Conservation (phyloP, 2,113 vertebrate genomes). For the Candoia aspera region DNA sequence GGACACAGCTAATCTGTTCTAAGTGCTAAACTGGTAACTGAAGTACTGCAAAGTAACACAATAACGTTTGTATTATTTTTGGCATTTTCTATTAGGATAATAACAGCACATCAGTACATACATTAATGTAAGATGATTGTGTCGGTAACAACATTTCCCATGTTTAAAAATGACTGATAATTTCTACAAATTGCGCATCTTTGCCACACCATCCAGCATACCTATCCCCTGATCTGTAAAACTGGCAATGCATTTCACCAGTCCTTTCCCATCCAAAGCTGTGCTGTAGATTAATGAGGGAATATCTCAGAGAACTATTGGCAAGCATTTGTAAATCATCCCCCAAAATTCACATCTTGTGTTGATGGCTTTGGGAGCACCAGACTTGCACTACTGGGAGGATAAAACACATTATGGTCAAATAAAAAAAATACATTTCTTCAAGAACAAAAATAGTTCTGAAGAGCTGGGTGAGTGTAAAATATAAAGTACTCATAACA, state of each 20-base stretch:
- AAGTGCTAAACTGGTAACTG: too few relatives aligned
- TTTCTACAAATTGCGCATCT: background rate
- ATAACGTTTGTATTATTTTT: too few relatives aligned
- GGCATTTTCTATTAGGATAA: too few relatives aligned
- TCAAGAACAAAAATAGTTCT: background rate
- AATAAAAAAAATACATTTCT: background rate
- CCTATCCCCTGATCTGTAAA: background rate
- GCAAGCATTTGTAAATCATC: background rate
- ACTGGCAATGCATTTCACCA: background rate
- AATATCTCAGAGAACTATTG: background rate
- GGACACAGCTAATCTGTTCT: too few relatives aligned
- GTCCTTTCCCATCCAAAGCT: background rate
- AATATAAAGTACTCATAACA: background rate
- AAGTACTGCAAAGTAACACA: background rate
- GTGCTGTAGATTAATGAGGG: background rate
- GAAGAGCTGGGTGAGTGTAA: background rate
- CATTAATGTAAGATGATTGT: background rate
- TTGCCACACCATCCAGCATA: background rate
- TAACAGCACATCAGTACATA: too few relatives aligned
- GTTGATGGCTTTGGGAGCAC: background rate
- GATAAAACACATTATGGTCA: constrained; percentile 1
- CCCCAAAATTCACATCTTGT: background rate
- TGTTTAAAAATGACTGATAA: background rate
- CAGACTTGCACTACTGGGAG: background rate
- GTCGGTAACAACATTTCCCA: background rate